Evolutionary conservation across 1,140 invertebrate genomes (phyloP), one percentile per base, ranked within the genome.

Genomic region (Aphidius ervi): DNA sequence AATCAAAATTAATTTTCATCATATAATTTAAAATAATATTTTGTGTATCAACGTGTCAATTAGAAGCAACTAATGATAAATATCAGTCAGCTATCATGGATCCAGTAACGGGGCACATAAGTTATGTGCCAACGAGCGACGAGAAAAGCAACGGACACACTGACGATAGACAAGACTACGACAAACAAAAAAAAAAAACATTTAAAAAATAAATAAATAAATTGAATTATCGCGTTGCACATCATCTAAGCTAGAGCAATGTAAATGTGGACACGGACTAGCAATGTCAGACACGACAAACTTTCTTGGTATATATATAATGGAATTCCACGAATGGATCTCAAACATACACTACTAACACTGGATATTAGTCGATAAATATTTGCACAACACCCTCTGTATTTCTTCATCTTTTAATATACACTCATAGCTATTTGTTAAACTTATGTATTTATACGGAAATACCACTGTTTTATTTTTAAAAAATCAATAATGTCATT

Each of bases 21-120:
- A 31, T 4, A 31, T 31, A 3, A 31, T 31, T 31, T 31, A 31
- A 31, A 54, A 42, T 40, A 10, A 37, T 54, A 54, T 54, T 41
- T 42, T 16, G 52, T 40, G 47, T 62, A 75, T 76, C 72, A 72
- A 73, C 67, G 73, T 71, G 71, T 75, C 71, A 74, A 78, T 76
- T 78, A 76, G 65, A 64, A 66, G 61, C 53, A 42, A 56, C 48
- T 59, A 61, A 72, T 67, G 71, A 77, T 76, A 72, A 71, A 76
- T 70, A 72, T 67, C 74, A 71, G 73, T 75, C 74, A 75, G 74
- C 67, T 61, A 56, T 61, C 52, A 37, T 49, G 64, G 54, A 64
- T 23, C 37, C 50, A 55, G 62, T 67, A 71, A 65, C 63, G 65
- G 62, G 62, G 40, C 68, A 63, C 72, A 68, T 70, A 70, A 72